Evolutionary conservation across 1,140 invertebrate species (phyloP).

Genomic region (Babylonia areolata): DNA sequence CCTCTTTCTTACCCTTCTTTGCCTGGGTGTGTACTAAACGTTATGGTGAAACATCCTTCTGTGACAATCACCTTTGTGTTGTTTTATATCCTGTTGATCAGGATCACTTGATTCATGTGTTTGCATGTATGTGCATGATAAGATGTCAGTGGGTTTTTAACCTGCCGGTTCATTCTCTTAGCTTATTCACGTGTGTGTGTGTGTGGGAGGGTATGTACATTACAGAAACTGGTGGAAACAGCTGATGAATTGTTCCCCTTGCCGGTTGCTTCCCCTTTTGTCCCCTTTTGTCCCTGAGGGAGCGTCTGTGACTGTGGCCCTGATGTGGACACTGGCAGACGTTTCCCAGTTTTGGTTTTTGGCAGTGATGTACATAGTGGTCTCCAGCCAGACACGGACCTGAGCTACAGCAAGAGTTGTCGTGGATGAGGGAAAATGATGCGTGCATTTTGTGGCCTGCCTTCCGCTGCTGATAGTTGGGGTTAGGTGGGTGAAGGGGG

Average conservation of each 20-base stretch:
- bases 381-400: too few relatives aligned
- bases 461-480: neutral
- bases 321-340: too few relatives aligned
- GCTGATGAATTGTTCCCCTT: neutral
- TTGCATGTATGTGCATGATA: neutral
- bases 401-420: too few relatives aligned
- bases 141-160: neutral
- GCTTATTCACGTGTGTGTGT: neutral
- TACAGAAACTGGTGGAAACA: neutral
- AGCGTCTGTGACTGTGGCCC: too few relatives aligned
- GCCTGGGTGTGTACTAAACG: neutral
- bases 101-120: neutral
- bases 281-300: too few relatives aligned
- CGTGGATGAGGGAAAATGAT: too few relatives aligned
- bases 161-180: neutral
- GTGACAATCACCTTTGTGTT: neutral
- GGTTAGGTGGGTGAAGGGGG: too few relatives aligned
- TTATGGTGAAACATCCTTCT: neutral
- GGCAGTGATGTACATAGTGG: too few relatives aligned
- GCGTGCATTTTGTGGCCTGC: slow-evolving; percentile 6
- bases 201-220: neutral
- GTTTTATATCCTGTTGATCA: slow-evolving; percentile 2
- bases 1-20: neutral
- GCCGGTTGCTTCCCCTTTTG: neutral
- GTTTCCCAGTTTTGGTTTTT: too few relatives aligned